Evolutionary conservation across 2,888 invertebrate genomes (phyloP).

Genomic region (Drosophila subquinaria): DNA sequence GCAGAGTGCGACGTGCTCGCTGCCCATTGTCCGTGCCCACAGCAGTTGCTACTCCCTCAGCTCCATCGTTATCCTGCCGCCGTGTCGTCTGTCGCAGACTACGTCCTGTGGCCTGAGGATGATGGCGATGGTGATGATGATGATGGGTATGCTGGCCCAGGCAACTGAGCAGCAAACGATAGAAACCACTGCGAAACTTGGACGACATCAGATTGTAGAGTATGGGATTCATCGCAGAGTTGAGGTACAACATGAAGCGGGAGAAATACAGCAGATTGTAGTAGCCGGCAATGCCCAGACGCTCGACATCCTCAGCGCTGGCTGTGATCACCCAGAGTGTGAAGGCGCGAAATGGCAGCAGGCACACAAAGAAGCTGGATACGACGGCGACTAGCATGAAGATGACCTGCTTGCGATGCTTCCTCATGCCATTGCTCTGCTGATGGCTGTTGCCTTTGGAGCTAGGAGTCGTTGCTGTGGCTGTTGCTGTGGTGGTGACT

Average conservation of each 20-base stretch:
- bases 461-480: conserved; percentile 28
- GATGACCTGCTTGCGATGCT: conserved; percentile 93
- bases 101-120: conserved; percentile 41
- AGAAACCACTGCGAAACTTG: conserved; percentile 94
- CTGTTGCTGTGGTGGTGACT: conserved; percentile 18
- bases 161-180: conserved; percentile 88
- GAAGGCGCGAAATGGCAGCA: conserved; percentile 95
- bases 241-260: conserved; percentile 94
- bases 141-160: conserved; percentile 62
- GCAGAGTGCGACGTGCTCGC: conserved; percentile 63
- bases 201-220: conserved; percentile 96
- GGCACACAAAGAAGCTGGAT: conserved; percentile 94
- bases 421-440: conserved; percentile 87
- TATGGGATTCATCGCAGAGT: conserved; percentile 96
- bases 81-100: conserved; percentile 42
- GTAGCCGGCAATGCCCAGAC: conserved; percentile 92
- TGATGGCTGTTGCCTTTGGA: conserved; percentile 75
- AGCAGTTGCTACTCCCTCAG: conserved; percentile 36
- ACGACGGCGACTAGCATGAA: conserved; percentile 96
- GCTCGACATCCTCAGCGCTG: conserved; percentile 89
- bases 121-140: conserved; percentile 44
- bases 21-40: conserved; percentile 33
- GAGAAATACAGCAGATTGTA: conserved; percentile 94
- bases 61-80: conserved; percentile 35
- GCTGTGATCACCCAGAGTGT: conserved; percentile 94